phyloP scores from a whole-genome alignment of 2,797 vertebrate genomes.

The Channallabes apus region DNA sequence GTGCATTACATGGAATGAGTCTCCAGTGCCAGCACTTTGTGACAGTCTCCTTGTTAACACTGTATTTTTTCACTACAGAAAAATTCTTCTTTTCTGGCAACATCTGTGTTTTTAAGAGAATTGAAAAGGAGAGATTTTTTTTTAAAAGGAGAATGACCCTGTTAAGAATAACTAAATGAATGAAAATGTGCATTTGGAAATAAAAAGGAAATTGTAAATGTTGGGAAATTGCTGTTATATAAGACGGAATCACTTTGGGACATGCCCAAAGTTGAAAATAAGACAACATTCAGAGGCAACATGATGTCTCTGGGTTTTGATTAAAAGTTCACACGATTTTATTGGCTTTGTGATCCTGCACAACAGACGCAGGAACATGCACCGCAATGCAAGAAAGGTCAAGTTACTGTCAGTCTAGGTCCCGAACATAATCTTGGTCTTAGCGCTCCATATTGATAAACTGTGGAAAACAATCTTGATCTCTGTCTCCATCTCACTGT shows the following conservation, averaged over 20 bases:
- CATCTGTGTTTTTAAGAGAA: background rate
- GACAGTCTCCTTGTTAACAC: background rate
- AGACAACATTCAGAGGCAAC: background rate
- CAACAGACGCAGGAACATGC: background rate
- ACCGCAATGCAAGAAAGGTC: background rate
- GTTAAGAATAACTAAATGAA: background rate
- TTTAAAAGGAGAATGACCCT: background rate
- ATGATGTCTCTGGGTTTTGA: background rate
- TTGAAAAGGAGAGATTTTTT: background rate
- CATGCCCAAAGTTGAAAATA: background rate
- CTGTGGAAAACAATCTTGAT: background rate
- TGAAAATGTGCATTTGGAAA: background rate
- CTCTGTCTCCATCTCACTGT: background rate
- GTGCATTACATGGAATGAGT: background rate
- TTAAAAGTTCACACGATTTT: background rate
- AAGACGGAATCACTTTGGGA: background rate
- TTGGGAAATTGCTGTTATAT: background rate
- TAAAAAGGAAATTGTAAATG: background rate
- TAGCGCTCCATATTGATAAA: conserved; percentile 4
- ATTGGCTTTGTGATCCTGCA: background rate
- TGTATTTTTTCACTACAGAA: background rate
- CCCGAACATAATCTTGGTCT: background rate
- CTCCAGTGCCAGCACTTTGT: background rate
- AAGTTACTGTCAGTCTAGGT: background rate
- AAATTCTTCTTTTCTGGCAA: background rate